Evolutionary conservation across 2,888 invertebrate genomes (phyloP).

Genomic region (Campoletis raptor): DNA sequence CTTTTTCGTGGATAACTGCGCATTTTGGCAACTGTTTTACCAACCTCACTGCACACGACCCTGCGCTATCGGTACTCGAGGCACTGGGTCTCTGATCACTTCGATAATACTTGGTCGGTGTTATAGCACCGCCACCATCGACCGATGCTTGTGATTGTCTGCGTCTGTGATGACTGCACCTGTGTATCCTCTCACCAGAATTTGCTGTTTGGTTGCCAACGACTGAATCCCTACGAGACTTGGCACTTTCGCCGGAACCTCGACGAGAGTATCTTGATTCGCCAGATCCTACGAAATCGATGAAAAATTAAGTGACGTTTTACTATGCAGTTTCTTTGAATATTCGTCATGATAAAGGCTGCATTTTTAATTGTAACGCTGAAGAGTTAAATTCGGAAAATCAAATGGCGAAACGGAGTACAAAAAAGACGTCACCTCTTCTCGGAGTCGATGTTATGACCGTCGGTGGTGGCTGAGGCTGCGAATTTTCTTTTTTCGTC

Average conservation of each 20-base stretch:
- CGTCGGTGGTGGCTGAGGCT: slow-evolving; percentile 79
- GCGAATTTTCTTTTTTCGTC: slow-evolving; percentile 82
- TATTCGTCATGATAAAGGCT: too few species aligned
- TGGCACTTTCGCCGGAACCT: slow-evolving; percentile 90
- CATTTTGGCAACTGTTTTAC: slow-evolving; percentile 8
- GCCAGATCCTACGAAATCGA: slow-evolving; percentile 86
- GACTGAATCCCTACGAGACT: slow-evolving; percentile 90
- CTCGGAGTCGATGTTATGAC: slow-evolving; percentile 82
- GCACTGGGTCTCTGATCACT: slow-evolving; percentile 90
- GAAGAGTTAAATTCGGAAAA: neutral
- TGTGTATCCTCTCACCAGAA: slow-evolving; percentile 80
- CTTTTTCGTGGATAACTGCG: neutral
- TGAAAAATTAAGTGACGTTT: too few species aligned
- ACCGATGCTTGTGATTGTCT: slow-evolving; percentile 83
- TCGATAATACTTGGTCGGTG: slow-evolving; percentile 86
- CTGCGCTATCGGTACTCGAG: slow-evolving; percentile 87
- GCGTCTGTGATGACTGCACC: slow-evolving; percentile 82
- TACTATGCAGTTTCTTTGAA: too few species aligned
- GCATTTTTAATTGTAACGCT: too few species aligned
- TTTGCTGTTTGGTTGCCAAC: slow-evolving; percentile 77
- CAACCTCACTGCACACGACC: slow-evolving; percentile 82
- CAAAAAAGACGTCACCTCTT: slow-evolving; percentile 75
- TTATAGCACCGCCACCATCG: slow-evolving; percentile 76
- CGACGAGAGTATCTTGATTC: slow-evolving; percentile 87
- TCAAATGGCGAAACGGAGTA: neutral